A percentile compares a stretch with the other conserved stretches of the same genome.
Evolutionary conservation across 2,888 invertebrate genomes (phyloP).

Genomic region (Smittia aterrima): DNA sequence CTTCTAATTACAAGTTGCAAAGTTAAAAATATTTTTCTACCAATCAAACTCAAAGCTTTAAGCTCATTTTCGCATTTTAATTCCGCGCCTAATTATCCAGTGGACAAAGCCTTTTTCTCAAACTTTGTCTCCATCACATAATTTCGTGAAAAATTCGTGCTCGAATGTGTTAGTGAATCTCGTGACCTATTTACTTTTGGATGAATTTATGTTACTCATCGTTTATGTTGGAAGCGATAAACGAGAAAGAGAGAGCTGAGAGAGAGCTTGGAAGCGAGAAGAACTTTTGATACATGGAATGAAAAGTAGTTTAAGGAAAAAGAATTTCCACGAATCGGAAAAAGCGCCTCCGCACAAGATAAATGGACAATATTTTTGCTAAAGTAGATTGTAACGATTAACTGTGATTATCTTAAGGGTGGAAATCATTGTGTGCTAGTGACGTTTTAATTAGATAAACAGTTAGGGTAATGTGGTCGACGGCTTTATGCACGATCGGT

Average conservation of each 20-base stretch:
- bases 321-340: background rate
- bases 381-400: background rate
- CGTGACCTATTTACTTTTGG: constrained; percentile 36
- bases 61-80: no score
- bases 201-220: constrained; percentile 22
- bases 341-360: background rate
- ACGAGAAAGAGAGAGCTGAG: background rate
- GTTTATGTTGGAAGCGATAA: constrained; percentile 24
- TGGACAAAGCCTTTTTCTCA: no score
- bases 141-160: constrained; percentile 13
- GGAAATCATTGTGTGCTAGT: background rate
- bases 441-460: background rate
- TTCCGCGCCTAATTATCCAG: no score
- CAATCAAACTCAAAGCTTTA: no score
- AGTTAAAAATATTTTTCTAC: no score
- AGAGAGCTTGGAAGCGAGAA: background rate
- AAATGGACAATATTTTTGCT: constrained; percentile 37
- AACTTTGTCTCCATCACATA: background rate
- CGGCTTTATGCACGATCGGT: constrained; percentile 55
- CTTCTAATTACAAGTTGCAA: no score
- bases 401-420: constrained; percentile 13
- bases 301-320: background rate
- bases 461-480: constrained; percentile 52
- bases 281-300: background rate
- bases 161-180: constrained; percentile 22